Conservation (phyloP, 1,140 invertebrate species). For the Trypoxylus dichotomus region DNA sequence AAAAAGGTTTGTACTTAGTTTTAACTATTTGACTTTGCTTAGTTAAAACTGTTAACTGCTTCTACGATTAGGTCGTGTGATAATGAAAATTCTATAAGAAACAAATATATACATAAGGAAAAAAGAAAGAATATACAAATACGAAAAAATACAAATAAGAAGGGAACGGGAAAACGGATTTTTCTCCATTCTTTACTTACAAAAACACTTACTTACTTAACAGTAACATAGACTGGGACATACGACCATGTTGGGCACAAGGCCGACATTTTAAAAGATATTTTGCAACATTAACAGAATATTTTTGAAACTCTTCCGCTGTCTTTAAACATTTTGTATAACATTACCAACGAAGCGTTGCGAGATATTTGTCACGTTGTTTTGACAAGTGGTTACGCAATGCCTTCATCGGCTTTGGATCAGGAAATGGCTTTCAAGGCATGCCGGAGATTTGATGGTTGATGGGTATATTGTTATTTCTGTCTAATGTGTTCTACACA, state of each 20-base stretch:
- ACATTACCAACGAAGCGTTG: slow-evolving; percentile 70
- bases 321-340: slow-evolving; percentile 74
- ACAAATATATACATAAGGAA: not conserved
- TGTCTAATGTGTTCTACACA: too few species aligned
- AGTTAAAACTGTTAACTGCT: not conserved
- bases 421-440: slow-evolving; percentile 71
- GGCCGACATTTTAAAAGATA: too few species aligned
- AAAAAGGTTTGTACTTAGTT: not conserved
- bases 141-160: not conserved
- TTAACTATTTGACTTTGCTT: not conserved
- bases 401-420: slow-evolving; percentile 79
- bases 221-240: too few species aligned
- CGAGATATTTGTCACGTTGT: slow-evolving; percentile 65
- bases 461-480: slow-evolving; percentile 60
- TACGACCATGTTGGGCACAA: too few species aligned
- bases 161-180: not conserved
- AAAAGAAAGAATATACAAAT: too few species aligned
- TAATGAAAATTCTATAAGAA: too few species aligned
- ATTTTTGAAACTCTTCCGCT: too few species aligned
- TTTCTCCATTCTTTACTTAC: not conserved
- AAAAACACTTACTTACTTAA: not conserved
- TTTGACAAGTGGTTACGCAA: slow-evolving; percentile 81
- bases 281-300: too few species aligned
- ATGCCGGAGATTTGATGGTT: slow-evolving; percentile 70
- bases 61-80: too few species aligned